These are phyloP conservation scores for Drosophila bocki DNA, from an alignment of 1,140 invertebrate species.

Conservation along the genomic window DNA sequence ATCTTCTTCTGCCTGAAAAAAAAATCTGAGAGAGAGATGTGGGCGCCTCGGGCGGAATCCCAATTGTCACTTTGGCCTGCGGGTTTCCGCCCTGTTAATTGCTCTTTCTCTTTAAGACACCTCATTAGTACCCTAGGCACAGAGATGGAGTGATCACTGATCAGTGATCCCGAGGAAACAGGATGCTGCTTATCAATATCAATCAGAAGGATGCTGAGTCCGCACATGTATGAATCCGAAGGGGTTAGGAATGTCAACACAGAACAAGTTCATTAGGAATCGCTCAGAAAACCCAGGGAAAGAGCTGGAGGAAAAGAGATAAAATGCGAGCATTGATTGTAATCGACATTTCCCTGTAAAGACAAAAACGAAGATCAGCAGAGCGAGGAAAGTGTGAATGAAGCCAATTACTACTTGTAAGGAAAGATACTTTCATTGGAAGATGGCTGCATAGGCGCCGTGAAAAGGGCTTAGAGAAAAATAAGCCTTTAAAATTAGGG, in stretches of 20 bases:
- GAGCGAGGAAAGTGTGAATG: conserved; percentile 68
- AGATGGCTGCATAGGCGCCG: conserved; percentile 17
- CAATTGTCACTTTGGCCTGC: conserved; percentile 23
- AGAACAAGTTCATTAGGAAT: conserved; percentile 72
- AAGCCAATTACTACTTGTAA: conserved; percentile 59
- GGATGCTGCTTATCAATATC: conserved; percentile 77
- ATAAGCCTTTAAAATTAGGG: too few species aligned
- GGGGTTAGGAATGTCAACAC: conserved; percentile 38
- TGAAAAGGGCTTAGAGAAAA: background rate
- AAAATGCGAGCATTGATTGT: conserved; percentile 57
- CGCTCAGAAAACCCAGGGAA: conserved; percentile 2
- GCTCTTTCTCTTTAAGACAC: conserved; percentile 19
- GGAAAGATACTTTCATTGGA: conserved; percentile 53
- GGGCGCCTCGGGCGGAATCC: conserved; percentile 44
- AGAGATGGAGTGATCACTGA: conserved; percentile 9
- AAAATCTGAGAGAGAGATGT: conserved; percentile 30
- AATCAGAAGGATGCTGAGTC: conserved; percentile 55
- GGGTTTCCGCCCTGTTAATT: conserved; percentile 69
- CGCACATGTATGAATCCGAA: conserved; percentile 54
- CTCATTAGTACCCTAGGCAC: conserved; percentile 61
- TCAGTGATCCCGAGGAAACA: conserved; percentile 63
- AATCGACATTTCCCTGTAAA: conserved; percentile 68
- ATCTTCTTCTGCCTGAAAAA: conserved; percentile 2
- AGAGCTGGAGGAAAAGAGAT: background rate
- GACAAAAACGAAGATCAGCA: conserved; percentile 15